These are phyloP conservation scores for Lycocorax pyrrhopterus DNA, from an alignment of 2,113 vertebrate genomes.

Conservation along the genomic window DNA sequence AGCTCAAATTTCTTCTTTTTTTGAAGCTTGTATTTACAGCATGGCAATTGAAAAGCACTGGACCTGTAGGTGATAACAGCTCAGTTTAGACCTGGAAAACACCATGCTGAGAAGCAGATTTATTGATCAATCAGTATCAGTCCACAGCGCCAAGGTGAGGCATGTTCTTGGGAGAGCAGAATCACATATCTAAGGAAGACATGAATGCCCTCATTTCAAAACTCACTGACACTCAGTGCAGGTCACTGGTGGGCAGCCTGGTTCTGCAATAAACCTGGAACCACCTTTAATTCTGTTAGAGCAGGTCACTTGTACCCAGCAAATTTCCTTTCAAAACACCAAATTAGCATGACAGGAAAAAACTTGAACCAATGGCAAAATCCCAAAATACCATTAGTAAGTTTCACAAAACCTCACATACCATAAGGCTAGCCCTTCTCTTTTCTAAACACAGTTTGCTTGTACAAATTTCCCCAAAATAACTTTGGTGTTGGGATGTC, in stretches of 20 bases:
- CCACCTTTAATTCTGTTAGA: background rate
- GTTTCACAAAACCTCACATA: constrained; percentile 1
- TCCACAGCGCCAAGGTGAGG: background rate
- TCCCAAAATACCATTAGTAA: background rate
- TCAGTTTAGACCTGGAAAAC: background rate
- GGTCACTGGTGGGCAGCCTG: background rate
- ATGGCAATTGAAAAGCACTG: background rate
- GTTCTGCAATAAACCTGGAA: background rate
- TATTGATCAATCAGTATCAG: background rate
- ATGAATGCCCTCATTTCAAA: background rate
- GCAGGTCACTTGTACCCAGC: background rate
- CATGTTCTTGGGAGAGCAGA: background rate
- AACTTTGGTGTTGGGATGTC: constrained; percentile 10
- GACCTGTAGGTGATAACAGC: background rate
- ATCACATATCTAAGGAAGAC: background rate
- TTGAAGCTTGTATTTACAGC: background rate
- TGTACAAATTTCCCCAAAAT: constrained; percentile 9
- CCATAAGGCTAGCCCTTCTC: background rate
- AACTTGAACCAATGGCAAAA: background rate
- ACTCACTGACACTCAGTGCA: background rate
- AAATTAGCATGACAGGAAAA: background rate
- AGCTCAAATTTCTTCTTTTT: background rate
- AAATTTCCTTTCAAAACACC: background rate
- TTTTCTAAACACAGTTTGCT: background rate
- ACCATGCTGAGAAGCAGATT: background rate